Base-by-base conservation (phyloP, 2,797 vertebrate species). In the Sebastes taczanowskii region DNA sequence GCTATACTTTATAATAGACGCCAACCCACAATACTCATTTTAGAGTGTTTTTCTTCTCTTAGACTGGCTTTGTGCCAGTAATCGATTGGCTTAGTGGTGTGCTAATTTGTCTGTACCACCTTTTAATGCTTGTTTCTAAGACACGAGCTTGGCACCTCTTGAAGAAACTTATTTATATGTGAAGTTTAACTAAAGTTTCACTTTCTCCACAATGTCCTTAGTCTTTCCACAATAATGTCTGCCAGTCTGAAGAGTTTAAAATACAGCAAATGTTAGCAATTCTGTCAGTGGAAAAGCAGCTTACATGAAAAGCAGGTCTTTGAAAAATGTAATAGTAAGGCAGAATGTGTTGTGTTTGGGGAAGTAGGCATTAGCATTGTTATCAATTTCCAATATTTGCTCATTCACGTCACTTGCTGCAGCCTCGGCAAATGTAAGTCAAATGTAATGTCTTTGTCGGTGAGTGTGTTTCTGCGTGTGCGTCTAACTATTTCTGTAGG, bases 401-500 rank as follows among this genome's bases (percentile, higher is more conserved):
- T 83, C 74, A 72, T 82, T 87, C 74, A 35, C 35, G 30, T 74
- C 77, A 84, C 56, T 86, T 73, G 52, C 66, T 69, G 62, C 83
- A 77, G 69, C 66, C 61, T 69, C 6, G 0, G 74, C 56, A 69
- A 77, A 78, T 85, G 59, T 81, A 66, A 79, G 0, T 72, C 56
- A 69, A 77, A 78, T 85, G 59, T 81, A 66, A 79, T 84, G 65
- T 87, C 65, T 86, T 69, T 83, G 78, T 84, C 59, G 55, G 52
- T 87, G 2, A 23, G 38, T 80, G 74, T 88, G 42, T 80, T 49
- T 71, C 25, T 77, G 58, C 18, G 10, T 81, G 66, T 77, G 82
- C 73, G 53, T 76, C 49, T 71, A 13, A 59, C 23, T 85, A 74
- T 86, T 83, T 88, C 83, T 88, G 75, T 80, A 62, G 74, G 82